A percentile compares a stretch with the other conserved stretches of the same genome.
phyloP scores from a whole-genome alignment of 2,888 invertebrate species.

The Eretmocerus hayati region DNA sequence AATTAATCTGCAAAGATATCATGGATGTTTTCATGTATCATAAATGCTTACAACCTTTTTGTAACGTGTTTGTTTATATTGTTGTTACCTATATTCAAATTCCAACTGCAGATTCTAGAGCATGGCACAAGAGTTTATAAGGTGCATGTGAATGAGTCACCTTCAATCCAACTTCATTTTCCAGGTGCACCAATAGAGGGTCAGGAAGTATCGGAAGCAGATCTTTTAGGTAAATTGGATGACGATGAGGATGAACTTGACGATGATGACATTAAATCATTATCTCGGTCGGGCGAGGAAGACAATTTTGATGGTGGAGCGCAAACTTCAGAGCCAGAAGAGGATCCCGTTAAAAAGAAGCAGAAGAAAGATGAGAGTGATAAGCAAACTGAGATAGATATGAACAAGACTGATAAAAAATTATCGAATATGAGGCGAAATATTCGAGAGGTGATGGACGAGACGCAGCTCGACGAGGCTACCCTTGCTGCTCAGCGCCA shows the following conservation, averaged over 20 bases:
- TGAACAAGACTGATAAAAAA: conserved; percentile 42
- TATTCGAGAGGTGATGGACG: conserved; percentile 89
- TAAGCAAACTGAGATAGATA: conserved; percentile 35
- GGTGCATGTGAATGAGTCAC: too few species aligned
- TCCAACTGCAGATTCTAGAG: too few species aligned
- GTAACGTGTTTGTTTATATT: too few species aligned
- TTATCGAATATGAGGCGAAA: conserved; percentile 68
- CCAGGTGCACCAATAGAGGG: conserved; percentile 44
- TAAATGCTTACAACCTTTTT: too few species aligned
- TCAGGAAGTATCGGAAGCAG: conserved; percentile 43
- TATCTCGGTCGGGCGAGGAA: conserved; percentile 33
- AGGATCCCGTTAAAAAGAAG: conserved; percentile 38
- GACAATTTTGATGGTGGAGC: conserved; percentile 39
- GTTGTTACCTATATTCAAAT: too few species aligned
- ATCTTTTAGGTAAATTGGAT: conserved; percentile 40
- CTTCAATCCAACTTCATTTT: conserved; percentile 6
- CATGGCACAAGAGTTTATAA: too few species aligned
- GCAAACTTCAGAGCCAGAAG: conserved; percentile 41
- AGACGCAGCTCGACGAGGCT: conserved; percentile 85
- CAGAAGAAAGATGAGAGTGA: conserved; percentile 41
- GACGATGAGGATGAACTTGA: conserved; percentile 39
- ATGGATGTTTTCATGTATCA: too few species aligned
- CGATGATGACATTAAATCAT: conserved; percentile 31
- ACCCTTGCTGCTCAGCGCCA: conserved; percentile 88
- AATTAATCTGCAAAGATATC: too few species aligned